Evolutionary conservation across 2,113 vertebrate genomes (phyloP).

Genomic region (Eublepharis macularius): DNA sequence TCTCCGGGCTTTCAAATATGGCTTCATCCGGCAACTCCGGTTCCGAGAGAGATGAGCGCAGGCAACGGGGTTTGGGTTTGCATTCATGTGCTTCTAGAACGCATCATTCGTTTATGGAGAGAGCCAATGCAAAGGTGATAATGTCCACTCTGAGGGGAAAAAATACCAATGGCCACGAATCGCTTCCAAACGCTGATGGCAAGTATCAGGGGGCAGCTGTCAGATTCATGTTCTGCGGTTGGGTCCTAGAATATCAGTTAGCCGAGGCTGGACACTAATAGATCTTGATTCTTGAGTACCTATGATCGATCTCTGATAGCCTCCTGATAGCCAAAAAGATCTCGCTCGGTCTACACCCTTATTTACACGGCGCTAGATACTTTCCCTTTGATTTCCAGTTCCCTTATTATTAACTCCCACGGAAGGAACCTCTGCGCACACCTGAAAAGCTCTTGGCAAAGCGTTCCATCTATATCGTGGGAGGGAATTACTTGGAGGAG

Average conservation of each 20-base stretch:
- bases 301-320: no score
- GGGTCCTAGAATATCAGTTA: no score
- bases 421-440: fast-evolving
- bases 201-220: neutral
- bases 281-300: no score
- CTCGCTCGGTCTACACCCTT: neutral
- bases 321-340: neutral
- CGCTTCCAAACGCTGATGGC: neutral
- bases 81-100: neutral
- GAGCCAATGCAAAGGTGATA: neutral
- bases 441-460: neutral
- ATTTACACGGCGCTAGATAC: neutral
- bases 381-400: neutral
- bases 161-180: no score
- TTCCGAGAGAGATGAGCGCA: neutral
- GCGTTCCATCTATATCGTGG: neutral
- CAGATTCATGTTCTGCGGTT: neutral
- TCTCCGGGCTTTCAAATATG: neutral
- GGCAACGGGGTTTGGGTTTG: neutral
- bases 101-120: neutral
- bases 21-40: neutral
- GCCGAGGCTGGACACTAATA: neutral
- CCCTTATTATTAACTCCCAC: neutral
- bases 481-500: neutral
- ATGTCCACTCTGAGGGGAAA: neutral